phyloP scores from a whole-genome alignment of 2,113 vertebrate genomes.

The Myocastor coypus region DNA sequence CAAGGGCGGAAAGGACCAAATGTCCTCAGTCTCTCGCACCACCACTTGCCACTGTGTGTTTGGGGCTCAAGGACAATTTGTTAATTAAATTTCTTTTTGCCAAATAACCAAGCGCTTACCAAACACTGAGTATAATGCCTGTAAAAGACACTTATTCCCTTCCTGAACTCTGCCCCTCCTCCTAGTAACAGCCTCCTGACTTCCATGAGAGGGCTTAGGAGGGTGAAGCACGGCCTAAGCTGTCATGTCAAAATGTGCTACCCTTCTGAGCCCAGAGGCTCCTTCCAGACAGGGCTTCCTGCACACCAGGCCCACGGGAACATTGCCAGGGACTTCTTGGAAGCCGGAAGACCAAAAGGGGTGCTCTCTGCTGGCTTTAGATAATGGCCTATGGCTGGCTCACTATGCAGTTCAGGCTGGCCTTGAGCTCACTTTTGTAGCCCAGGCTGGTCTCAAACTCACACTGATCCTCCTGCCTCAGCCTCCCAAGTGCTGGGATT shows the following conservation, averaged over 20 bases:
- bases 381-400: not conserved
- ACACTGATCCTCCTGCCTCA: too few relatives aligned
- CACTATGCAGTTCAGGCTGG: too few relatives aligned
- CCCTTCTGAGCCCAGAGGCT: not conserved
- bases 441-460: too few relatives aligned
- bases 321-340: not conserved
- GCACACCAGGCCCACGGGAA: not conserved
- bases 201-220: not conserved
- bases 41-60: not conserved
- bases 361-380: not conserved
- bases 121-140: not conserved
- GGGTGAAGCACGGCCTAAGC: not conserved
- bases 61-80: not conserved
- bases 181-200: not conserved
- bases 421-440: too few relatives aligned
- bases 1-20: not conserved
- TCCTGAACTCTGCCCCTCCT: not conserved
- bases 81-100: conserved; percentile 32
- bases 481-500: too few relatives aligned
- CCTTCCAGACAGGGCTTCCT: not conserved
- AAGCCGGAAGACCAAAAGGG: not conserved
- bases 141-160: not conserved
- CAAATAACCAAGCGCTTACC: not conserved
- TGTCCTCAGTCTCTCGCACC: not conserved
- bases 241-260: not conserved